phyloP scores from a whole-genome alignment of 2,113 vertebrate genomes.

The Leucoraja erinaceus region DNA sequence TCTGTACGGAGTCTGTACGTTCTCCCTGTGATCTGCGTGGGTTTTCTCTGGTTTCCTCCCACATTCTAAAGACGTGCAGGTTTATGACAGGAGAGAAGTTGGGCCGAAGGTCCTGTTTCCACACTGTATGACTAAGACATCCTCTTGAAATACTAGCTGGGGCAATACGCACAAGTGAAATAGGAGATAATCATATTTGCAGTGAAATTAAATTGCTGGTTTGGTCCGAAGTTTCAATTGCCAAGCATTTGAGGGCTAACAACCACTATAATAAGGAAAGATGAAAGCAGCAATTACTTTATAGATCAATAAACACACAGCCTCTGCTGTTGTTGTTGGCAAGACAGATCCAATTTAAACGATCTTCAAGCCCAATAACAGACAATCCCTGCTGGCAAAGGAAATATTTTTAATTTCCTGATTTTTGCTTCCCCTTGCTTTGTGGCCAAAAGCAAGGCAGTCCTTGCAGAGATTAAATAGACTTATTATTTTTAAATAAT shows the following conservation, averaged over 20 bases:
- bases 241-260: background rate
- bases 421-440: background rate
- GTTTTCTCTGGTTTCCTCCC: too few species aligned
- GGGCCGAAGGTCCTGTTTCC: too few species aligned
- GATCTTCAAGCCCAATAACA: background rate
- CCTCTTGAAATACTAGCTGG: background rate
- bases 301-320: conserved; percentile 1
- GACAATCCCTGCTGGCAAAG: background rate
- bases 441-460: background rate
- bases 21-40: too few species aligned
- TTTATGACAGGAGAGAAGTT: too few species aligned
- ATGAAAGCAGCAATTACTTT: conserved; percentile 32
- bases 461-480: background rate
- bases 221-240: conserved; percentile 18
- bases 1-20: too few species aligned
- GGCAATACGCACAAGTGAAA: background rate
- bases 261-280: conserved; percentile 11
- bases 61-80: too few species aligned
- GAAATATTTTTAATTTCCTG: background rate
- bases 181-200: background rate
- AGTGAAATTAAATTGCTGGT: background rate
- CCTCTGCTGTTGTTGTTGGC: conserved; percentile 16
- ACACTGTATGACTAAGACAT: background rate
- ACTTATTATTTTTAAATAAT: background rate
- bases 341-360: background rate